Conservation (phyloP, 2,113 vertebrate genomes). For the Pomatostomus ruficeps region DNA sequence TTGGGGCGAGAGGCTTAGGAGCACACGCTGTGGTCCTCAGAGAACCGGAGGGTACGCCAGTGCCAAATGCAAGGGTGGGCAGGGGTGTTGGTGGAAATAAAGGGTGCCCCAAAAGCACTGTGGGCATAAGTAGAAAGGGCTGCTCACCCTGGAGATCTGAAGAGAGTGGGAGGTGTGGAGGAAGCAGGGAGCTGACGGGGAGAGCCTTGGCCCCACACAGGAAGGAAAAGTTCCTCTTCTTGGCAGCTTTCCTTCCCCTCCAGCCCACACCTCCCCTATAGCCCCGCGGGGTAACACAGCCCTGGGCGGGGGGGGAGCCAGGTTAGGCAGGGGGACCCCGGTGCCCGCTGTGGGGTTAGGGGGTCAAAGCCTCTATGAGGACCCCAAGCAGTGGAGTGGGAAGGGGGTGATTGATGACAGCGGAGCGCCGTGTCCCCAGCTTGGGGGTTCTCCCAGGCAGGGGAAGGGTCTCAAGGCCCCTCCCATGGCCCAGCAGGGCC, state of each 20-base stretch:
- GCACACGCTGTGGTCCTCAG: not conserved
- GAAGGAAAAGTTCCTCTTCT: not conserved
- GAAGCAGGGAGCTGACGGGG: not conserved
- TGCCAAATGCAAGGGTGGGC: not conserved
- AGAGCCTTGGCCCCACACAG: not conserved
- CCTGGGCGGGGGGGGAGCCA: accelerated
- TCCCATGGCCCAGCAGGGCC: accelerated
- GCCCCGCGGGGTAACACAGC: not conserved
- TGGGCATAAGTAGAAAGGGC: not conserved
- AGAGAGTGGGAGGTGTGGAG: not conserved
- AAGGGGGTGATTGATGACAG: not conserved
- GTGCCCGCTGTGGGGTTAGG: accelerated
- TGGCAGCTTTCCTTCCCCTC: not conserved
- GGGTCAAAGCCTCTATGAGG: not conserved
- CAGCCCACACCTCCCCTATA: not conserved
- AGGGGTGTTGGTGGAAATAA: not conserved
- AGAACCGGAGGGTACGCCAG: not conserved
- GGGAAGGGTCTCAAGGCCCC: not conserved
- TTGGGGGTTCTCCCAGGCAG: accelerated
- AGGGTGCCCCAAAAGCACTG: not conserved
- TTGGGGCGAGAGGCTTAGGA: not conserved
- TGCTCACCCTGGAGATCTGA: not conserved
- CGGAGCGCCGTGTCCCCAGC: not conserved
- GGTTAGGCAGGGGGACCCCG: not conserved
- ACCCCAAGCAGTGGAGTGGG: not conserved